Base-by-base conservation (phyloP, 2,888 invertebrate species). In the Cataglyphis albicans region DNA sequence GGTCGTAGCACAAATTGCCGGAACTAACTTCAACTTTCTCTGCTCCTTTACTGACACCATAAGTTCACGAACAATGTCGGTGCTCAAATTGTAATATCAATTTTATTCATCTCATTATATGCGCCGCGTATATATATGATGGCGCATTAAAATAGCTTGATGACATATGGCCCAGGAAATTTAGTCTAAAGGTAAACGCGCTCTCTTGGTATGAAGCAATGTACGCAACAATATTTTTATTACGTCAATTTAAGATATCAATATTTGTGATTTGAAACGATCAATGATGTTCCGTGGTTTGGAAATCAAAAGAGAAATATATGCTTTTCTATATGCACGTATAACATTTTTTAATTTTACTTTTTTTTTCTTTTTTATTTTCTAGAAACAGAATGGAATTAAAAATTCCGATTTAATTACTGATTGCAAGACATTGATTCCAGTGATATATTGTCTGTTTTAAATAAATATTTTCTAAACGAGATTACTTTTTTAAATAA, bases 1-100 rank as follows among this genome's bases (percentile, higher is more conserved):
- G 57, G 18, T 76, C 41, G 52, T 29, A 41, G 41, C 41, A 48
- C 65, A 76, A 76, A 76, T 76, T 76, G 41, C 29, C 41, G 15
- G 21, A 76, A 25, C 38, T 65, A 65, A 65, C 38, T 76, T 38
- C 55, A 41, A 65, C 41, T 76, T 67, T 29, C 75, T 29, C 9
- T 55, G 29, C 6, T 75, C 32, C 41, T 41, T 76, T 55, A 67
- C 38, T 65, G 41, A 41, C 32, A 65, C 57, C 38, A 57, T 55
- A 57, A 57, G 55, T 65, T n/a, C 57, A 21, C 15, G 18, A 65
- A 52, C 38, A 38, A 41, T 2, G 55, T 55, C 4, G 6, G n/a
- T 25, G 29, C 9, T 76, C 55, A 41, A 57, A 55, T 55, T 76
- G 10, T 18, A 25, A 35, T 12, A 38, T 61, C 44, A 35, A 4